Conservation (phyloP, 2,797 vertebrate species). For the Acanthurus leucopareius region DNA sequence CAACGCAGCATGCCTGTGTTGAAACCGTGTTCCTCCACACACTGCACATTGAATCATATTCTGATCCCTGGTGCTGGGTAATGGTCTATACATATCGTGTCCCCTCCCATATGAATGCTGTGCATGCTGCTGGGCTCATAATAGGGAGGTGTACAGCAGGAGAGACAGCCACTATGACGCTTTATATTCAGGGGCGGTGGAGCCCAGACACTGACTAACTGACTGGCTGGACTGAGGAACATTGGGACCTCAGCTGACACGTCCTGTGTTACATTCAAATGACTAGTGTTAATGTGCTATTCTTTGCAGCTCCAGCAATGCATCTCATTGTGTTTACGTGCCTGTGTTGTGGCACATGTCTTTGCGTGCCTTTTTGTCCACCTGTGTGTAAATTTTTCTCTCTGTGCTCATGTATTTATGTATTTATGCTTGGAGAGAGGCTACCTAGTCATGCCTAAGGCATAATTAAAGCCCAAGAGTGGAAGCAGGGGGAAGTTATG, state of each 20-base stretch:
- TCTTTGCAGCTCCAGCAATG: conserved; percentile 45
- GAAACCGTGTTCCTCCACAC: conserved; percentile 45
- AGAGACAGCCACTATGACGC: conserved; percentile 33
- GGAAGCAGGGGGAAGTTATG: conserved; percentile 58
- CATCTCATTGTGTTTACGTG: conserved; percentile 38
- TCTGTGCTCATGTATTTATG: conserved; percentile 64
- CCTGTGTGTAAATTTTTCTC: conserved; percentile 48
- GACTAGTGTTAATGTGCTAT: conserved; percentile 49
- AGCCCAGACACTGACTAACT: conserved; percentile 59
- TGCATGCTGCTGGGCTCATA: conserved; percentile 42
- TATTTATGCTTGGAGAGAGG: conserved; percentile 69
- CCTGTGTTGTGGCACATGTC: conserved; percentile 8
- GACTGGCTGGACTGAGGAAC: conserved; percentile 57
- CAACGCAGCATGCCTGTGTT: conserved; percentile 52
- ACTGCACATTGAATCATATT: conserved; percentile 57
- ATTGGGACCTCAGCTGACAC: conserved; percentile 52
- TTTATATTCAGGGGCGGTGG: conserved; percentile 73
- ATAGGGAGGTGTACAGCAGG: conserved; percentile 24
- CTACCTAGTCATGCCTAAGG: conserved; percentile 58
- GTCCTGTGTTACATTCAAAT: conserved; percentile 72
- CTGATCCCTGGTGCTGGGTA: conserved; percentile 56
- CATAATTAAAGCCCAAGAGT: conserved; percentile 75
- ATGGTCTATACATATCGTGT: conserved; percentile 58
- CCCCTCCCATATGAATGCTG: conserved; percentile 41
- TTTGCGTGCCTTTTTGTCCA: conserved; percentile 37